phyloP scores from a whole-genome alignment of 1,140 invertebrate species.

The Patella vulgata region DNA sequence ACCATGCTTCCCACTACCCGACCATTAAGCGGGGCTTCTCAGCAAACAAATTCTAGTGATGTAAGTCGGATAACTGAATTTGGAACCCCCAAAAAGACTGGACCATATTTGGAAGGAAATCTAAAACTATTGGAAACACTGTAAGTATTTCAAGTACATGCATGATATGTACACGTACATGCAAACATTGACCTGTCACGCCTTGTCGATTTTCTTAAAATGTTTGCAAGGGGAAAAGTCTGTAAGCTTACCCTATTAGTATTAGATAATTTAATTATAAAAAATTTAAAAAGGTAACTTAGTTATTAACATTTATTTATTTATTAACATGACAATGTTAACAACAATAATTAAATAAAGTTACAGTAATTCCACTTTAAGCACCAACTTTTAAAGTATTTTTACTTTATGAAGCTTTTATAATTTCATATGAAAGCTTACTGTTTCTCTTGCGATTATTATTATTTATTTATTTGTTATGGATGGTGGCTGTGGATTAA shows the following conservation, averaged over 20 bases:
- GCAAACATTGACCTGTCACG: not conserved
- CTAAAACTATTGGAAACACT: slow-evolving; percentile 44
- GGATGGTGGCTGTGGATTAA: no score
- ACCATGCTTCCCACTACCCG: slow-evolving; percentile 5
- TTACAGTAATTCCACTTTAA: no score
- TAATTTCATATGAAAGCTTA: no score
- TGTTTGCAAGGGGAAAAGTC: not conserved
- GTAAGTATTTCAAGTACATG: slow-evolving; percentile 28
- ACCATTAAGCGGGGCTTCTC: not conserved
- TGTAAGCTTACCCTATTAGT: not conserved
- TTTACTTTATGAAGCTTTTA: no score
- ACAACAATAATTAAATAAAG: no score
- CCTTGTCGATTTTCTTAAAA: not conserved
- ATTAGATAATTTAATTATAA: not conserved
- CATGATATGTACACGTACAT: not conserved
- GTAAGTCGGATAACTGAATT: slow-evolving; percentile 5
- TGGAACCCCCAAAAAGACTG: slow-evolving; percentile 19
- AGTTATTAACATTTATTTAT: not conserved
- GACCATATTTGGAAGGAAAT: slow-evolving; percentile 51
- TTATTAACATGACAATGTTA: no score
- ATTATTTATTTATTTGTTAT: no score
- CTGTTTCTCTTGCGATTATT: no score
- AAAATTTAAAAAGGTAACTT: not conserved
- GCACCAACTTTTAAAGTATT: no score
- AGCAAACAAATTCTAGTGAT: slow-evolving; percentile 6